Conservation (phyloP, 2,113 vertebrate species). For the Monopterus albus region DNA sequence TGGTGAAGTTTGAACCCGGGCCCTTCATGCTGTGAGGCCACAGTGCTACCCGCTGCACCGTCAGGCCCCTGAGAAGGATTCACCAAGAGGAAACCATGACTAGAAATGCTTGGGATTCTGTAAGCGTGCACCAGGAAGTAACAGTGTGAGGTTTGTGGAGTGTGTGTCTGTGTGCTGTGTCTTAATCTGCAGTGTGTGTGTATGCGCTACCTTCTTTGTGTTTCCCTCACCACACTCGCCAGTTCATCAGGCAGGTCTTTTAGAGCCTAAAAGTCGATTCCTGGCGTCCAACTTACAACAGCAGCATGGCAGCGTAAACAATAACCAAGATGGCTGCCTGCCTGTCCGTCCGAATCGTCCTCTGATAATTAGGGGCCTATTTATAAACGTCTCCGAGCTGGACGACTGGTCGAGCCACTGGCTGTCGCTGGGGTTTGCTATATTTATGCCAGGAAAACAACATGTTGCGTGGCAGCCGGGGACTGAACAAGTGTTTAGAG, state of each 20-base stretch:
- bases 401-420: conserved; percentile 13
- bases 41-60: too few relatives aligned
- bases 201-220: not conserved
- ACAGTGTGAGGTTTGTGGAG: not conserved
- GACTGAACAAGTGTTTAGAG: conserved; percentile 7
- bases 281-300: conserved; percentile 53
- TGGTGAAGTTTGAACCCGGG: too few relatives aligned
- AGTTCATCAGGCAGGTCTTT: conserved; percentile 34
- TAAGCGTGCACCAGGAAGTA: not conserved
- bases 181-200: not conserved
- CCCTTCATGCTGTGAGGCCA: too few relatives aligned
- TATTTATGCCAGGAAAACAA: conserved; percentile 29
- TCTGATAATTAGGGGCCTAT: conserved; percentile 56
- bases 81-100: too few relatives aligned
- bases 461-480: not conserved
- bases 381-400: conserved; percentile 47
- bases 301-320: conserved; percentile 47
- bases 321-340: conserved; percentile 52
- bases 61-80: too few relatives aligned
- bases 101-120: too few relatives aligned
- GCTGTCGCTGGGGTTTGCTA: conserved; percentile 18
- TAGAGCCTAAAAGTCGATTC: conserved; percentile 34
- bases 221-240: conserved; percentile 1
- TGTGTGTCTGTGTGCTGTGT: not conserved
- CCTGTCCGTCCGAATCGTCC: conserved; percentile 32